Evolutionary conservation across 2,888 invertebrate genomes (phyloP).

Genomic region (Venusia cambrica): DNA sequence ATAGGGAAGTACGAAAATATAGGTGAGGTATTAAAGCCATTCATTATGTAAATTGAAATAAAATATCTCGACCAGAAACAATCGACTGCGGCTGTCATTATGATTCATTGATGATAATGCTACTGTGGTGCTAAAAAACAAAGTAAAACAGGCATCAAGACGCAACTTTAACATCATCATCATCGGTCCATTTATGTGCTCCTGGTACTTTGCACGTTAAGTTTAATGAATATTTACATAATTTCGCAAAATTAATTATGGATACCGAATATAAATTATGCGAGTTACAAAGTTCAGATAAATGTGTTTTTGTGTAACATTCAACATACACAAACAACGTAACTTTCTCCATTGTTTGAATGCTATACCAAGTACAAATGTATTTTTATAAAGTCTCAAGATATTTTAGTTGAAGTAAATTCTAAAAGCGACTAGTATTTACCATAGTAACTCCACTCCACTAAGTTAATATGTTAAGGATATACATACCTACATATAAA

Average conservation of each 20-base stretch:
- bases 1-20: too few relatives aligned
- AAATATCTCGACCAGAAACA: slow-evolving; percentile 16
- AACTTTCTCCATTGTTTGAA: too few relatives aligned
- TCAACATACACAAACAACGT: too few relatives aligned
- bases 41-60: too few relatives aligned
- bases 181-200: slow-evolving; percentile 24
- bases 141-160: slow-evolving; percentile 19
- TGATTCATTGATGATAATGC: slow-evolving; percentile 39
- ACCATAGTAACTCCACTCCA: too few relatives aligned
- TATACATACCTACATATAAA: slow-evolving; percentile 3
- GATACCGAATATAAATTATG: slow-evolving; percentile 21
- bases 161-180: slow-evolving; percentile 35
- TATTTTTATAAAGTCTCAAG: too few relatives aligned
- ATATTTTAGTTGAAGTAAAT: too few relatives aligned
- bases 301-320: slow-evolving; percentile 8
- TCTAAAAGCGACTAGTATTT: too few relatives aligned
- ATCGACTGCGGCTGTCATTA: slow-evolving; percentile 30
- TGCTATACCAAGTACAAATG: too few relatives aligned
- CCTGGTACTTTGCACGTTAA: slow-evolving; percentile 32
- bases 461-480: too few relatives aligned
- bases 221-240: slow-evolving; percentile 35
- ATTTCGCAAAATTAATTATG: slow-evolving; percentile 27
- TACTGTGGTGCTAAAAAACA: slow-evolving; percentile 13
- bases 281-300: slow-evolving; percentile 3
- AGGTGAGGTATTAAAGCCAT: too few relatives aligned